Percentiles rank a stretch among this genome's conserved stretches.
Evolutionary conservation across 1,140 invertebrate genomes (phyloP).

Genomic region (Sycophaga agraensis): DNA sequence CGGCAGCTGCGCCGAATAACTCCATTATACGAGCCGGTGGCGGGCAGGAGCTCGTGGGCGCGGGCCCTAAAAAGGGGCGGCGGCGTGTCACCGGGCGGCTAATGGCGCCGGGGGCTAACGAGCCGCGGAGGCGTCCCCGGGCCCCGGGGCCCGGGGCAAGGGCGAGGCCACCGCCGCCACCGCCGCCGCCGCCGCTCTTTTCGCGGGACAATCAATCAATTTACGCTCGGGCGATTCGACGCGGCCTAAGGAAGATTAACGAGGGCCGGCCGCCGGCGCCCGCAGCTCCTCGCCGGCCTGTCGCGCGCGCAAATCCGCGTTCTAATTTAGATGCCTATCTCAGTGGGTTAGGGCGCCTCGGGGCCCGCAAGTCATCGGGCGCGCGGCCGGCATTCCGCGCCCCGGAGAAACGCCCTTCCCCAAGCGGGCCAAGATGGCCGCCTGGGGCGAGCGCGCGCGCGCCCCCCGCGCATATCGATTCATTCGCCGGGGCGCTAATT

Average conservation of each 20-base stretch:
- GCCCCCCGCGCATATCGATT: constrained; percentile 12
- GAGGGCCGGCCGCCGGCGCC: not conserved
- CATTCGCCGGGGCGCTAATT: constrained; percentile 31
- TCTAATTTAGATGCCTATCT: no score
- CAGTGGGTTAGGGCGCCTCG: no score
- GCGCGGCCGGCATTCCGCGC: not conserved
- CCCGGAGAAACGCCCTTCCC: not conserved
- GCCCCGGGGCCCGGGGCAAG: no score
- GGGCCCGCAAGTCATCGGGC: no score
- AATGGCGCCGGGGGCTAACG: constrained; percentile 8
- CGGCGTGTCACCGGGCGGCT: no score
- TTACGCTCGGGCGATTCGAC: no score
- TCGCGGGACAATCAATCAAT: not conserved
- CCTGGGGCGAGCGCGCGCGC: not conserved
- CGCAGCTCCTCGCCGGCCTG: not conserved
- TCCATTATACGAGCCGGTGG: no score
- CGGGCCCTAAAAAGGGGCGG: no score
- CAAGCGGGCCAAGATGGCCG: constrained; percentile 9
- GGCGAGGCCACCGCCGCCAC: no score
- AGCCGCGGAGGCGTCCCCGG: constrained; percentile 6
- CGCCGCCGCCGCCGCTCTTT: not conserved
- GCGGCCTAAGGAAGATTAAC: not conserved
- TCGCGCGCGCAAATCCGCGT: no score
- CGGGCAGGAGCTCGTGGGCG: no score
- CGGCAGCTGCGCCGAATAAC: no score